A percentile compares a stretch with the other conserved stretches of the same genome.
These are phyloP conservation scores for Mus spicilegus DNA, from an alignment of 2,113 vertebrate species.

Conservation along the genomic window DNA sequence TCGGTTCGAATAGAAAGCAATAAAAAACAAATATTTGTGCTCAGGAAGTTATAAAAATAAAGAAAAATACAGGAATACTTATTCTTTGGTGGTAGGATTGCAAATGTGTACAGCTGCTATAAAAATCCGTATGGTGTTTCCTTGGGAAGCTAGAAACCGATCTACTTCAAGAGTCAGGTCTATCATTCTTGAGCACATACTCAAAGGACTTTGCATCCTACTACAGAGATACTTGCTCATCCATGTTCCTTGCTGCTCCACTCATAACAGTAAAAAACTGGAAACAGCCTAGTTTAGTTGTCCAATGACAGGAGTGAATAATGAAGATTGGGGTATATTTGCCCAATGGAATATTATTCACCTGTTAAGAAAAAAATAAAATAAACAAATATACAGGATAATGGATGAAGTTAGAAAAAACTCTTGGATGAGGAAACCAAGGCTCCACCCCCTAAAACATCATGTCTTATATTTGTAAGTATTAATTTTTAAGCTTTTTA, in stretches of 20 bases:
- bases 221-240: background rate
- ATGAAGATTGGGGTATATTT: background rate
- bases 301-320: background rate
- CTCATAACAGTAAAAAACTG: background rate
- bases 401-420: background rate
- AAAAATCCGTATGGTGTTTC: background rate
- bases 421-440: background rate
- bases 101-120: background rate
- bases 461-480: background rate
- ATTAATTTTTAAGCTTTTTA: background rate
- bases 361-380: background rate
- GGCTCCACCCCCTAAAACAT: background rate
- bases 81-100: background rate
- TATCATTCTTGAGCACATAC: background rate
- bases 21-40: background rate
- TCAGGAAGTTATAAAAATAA: too few relatives aligned
- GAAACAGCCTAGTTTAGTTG: background rate
- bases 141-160: background rate
- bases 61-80: background rate
- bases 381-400: background rate
- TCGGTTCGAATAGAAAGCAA: background rate
- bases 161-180: background rate
- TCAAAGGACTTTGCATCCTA: background rate
- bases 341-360: background rate
- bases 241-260: background rate